A percentile compares a stretch with the other conserved stretches of the same genome.
Evolutionary conservation across 92 coral and sea anemone genomes (phyloP).

Genomic region (Palythoa caribaeorum): DNA sequence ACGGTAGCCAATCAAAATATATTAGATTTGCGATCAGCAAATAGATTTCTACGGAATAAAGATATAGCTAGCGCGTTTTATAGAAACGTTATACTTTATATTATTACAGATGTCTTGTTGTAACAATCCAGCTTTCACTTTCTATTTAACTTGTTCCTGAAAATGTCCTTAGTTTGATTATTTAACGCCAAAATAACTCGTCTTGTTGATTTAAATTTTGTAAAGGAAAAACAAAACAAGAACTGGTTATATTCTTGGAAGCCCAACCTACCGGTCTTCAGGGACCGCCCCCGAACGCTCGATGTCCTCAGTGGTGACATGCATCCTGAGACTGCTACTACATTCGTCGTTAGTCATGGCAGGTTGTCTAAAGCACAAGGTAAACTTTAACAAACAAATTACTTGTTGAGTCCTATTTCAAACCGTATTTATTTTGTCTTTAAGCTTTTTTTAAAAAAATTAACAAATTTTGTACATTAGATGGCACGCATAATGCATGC

Average conservation of each 20-base stretch:
- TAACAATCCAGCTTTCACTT: background rate
- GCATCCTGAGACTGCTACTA: slow-evolving; percentile 43
- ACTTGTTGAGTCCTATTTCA: background rate
- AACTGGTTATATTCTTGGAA: slow-evolving; percentile 54
- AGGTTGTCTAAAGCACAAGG: slow-evolving; percentile 35
- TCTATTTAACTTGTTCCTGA: background rate
- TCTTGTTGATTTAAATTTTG: background rate
- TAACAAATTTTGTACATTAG: no score
- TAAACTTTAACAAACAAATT: background rate
- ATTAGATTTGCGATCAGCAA: no score
- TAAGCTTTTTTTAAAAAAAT: no score
- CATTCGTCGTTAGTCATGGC: slow-evolving; percentile 53
- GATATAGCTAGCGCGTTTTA: no score
- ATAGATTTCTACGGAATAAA: no score
- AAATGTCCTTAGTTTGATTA: no score
- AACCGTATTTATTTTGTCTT: no score
- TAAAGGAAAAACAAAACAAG: slow-evolving; percentile 42
- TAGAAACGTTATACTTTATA: no score
- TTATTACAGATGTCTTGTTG: no score
- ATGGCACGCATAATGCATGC: no score
- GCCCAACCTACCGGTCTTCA: slow-evolving; percentile 15
- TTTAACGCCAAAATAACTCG: background rate
- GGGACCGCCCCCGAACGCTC: slow-evolving; percentile 43
- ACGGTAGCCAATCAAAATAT: no score
- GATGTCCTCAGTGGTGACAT: slow-evolving; percentile 45